Conservation (phyloP, 64 coral and sea anemone species). For the Stichodactyla helianthus region DNA sequence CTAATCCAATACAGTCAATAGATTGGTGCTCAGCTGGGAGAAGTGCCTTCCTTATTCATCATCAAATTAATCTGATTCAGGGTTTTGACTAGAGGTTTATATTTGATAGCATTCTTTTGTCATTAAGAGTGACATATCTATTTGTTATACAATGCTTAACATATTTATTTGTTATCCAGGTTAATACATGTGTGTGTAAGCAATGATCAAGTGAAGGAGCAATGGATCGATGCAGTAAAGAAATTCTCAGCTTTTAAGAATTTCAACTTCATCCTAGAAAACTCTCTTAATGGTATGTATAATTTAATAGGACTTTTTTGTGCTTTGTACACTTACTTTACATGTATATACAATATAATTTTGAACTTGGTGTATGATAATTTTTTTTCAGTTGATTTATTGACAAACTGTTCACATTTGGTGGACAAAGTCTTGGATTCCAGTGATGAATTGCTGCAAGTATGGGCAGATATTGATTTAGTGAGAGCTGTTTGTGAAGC, state of each 20-base stretch:
- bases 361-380: neutral
- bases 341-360: neutral
- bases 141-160: neutral
- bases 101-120: no score
- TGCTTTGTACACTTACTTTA: neutral
- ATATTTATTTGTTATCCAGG: constrained; percentile 19
- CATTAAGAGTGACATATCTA: neutral
- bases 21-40: no score
- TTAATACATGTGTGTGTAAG: constrained; percentile 77
- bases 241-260: constrained; percentile 68
- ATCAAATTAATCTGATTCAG: no score
- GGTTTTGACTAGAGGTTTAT: no score
- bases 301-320: neutral
- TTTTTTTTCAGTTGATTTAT: constrained; percentile 62
- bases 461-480: constrained; percentile 61
- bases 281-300: constrained; percentile 78
- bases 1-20: no score
- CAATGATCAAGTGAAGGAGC: constrained; percentile 38
- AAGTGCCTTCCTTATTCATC: no score
- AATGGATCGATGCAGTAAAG: constrained; percentile 63
- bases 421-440: constrained; percentile 73
- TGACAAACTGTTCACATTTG: constrained; percentile 75
- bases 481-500: constrained; percentile 91
- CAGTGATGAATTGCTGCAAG: constrained; percentile 53
- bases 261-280: constrained; percentile 83